These are phyloP conservation scores for Himalopsyche japonica DNA, from an alignment of 2,888 invertebrate species.

Conservation along the genomic window DNA sequence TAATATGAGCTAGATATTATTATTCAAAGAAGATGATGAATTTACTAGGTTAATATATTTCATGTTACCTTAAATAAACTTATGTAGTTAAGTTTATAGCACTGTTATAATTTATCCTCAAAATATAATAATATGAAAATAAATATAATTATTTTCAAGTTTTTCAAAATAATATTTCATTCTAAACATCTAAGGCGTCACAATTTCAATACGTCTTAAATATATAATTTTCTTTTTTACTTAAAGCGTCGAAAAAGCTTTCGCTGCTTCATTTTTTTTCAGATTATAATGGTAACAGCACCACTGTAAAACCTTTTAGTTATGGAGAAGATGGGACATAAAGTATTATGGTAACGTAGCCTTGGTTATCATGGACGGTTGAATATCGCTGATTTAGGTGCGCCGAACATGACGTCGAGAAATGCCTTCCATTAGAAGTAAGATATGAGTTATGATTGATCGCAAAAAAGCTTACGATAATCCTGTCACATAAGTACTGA, in stretches of 20 bases:
- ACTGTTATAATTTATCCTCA: too few species aligned
- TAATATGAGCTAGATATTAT: too few species aligned
- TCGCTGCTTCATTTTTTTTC: not conserved
- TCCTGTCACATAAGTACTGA: too few species aligned
- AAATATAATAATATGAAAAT: too few species aligned
- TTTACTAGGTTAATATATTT: too few species aligned
- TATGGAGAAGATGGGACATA: not conserved
- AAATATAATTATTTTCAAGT: too few species aligned
- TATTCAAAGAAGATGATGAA: too few species aligned
- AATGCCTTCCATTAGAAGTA: constrained; percentile 17
- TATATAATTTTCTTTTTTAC: not conserved
- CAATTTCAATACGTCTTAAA: not conserved
- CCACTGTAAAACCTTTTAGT: not conserved
- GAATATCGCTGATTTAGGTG: not conserved
- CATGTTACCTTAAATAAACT: too few species aligned
- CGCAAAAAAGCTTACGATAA: not conserved
- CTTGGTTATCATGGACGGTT: not conserved
- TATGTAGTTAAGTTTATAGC: too few species aligned
- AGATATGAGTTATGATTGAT: constrained; percentile 19
- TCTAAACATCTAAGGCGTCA: not conserved
- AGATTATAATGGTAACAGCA: not conserved
- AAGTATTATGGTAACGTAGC: not conserved
- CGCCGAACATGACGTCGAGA: constrained; percentile 9
- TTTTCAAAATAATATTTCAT: too few species aligned
- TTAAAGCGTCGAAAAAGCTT: not conserved